These are phyloP conservation scores for Stomatorhinus ivindoensis DNA, from an alignment of 2,113 vertebrate species.

Conservation along the genomic window DNA sequence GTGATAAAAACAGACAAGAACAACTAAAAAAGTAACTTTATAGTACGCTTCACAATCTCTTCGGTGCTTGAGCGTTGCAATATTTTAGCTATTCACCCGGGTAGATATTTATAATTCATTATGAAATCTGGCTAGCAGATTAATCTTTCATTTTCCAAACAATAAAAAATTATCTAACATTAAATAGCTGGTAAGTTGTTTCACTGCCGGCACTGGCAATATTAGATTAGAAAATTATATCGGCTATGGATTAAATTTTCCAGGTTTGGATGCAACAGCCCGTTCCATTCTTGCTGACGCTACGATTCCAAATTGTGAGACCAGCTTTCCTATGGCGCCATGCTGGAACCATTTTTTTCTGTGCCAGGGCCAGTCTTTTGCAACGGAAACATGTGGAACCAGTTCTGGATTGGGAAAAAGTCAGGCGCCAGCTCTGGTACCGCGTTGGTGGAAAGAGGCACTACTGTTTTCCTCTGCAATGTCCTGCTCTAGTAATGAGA, in stretches of 20 bases:
- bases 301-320: neutral
- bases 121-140: neutral
- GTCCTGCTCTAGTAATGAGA: neutral
- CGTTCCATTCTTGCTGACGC: neutral
- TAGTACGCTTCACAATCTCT: neutral
- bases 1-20: neutral
- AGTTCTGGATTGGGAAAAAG: neutral
- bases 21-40: neutral
- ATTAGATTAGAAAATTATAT: neutral
- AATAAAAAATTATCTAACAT: neutral
- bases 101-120: neutral
- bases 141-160: neutral
- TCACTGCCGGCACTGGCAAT: neutral
- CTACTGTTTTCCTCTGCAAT: neutral
- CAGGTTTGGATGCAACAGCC: neutral
- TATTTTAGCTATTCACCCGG: neutral
- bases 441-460: neutral
- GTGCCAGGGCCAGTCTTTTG: neutral
- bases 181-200: neutral
- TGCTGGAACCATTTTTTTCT: neutral
- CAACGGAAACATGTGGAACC: neutral
- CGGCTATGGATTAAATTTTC: neutral
- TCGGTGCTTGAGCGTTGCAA: neutral
- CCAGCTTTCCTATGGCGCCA: neutral
- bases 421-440: neutral